Conservation (phyloP, 2,888 invertebrate genomes). For the Augiades crinisus region DNA sequence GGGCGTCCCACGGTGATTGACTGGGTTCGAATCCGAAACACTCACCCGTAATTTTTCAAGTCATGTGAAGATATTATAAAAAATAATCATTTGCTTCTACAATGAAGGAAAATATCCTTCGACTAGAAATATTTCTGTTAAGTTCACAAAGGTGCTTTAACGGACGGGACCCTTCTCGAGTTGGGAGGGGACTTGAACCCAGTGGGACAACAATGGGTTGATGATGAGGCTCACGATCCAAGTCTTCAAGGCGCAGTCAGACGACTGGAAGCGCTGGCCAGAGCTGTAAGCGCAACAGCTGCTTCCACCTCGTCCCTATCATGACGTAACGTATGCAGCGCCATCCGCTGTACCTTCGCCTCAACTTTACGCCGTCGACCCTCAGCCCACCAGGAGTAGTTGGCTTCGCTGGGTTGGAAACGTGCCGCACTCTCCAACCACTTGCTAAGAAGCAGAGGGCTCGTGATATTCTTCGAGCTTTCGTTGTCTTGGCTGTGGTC, state of each 20-base stretch:
- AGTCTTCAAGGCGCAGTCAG: slow-evolving; percentile 49
- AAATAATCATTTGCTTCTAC: no score
- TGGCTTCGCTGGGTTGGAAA: slow-evolving; percentile 86
- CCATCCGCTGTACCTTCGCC: slow-evolving; percentile 42
- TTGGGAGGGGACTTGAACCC: no score
- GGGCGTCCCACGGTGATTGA: no score
- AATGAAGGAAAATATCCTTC: no score
- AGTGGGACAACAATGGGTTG: no score
- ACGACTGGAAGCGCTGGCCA: slow-evolving; percentile 76
- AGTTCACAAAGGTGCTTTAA: no score
- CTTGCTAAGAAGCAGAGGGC: slow-evolving; percentile 84
- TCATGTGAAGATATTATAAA: no score
- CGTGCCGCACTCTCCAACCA: slow-evolving; percentile 89
- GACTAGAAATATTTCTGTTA: no score
- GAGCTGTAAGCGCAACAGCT: slow-evolving; percentile 86
- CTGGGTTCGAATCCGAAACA: no score
- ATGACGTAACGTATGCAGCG: slow-evolving; percentile 65
- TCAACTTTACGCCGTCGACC: slow-evolving; percentile 57
- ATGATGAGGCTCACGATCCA: no score
- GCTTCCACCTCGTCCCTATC: slow-evolving; percentile 89
- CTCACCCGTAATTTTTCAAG: no score
- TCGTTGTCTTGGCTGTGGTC: slow-evolving; percentile 41
- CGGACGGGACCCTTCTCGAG: no score
- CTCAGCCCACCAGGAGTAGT: slow-evolving; percentile 85
- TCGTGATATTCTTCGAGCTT: slow-evolving; percentile 57